Conservation (phyloP, 2,888 invertebrate genomes). For the Tenthredo mesomela region DNA sequence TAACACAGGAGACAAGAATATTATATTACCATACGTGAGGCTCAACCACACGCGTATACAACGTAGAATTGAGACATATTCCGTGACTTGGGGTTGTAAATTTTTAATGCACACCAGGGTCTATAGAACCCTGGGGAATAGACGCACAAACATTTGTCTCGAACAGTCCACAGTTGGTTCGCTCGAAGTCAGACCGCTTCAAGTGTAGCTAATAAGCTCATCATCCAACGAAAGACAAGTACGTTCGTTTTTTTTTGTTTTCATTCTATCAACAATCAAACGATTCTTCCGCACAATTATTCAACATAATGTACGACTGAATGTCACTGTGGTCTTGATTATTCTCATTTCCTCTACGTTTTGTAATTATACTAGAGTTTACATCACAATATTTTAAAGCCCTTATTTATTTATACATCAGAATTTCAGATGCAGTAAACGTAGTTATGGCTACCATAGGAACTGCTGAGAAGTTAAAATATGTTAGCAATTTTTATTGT, state of each 20-base stretch:
- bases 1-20: background rate
- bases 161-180: conserved; percentile 13
- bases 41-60: background rate
- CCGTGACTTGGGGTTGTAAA: conserved; percentile 44
- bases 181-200: background rate
- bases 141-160: background rate
- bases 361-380: background rate
- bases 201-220: background rate
- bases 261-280: background rate
- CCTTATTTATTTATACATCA: background rate
- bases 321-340: background rate
- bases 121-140: conserved; percentile 6
- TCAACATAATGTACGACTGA: background rate
- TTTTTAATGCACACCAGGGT: conserved; percentile 25
- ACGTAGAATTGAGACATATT: background rate
- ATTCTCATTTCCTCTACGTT: background rate
- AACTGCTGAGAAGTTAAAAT: too few relatives aligned
- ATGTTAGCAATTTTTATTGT: background rate
- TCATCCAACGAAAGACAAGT: background rate
- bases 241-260: background rate
- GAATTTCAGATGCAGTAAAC: background rate
- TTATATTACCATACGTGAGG: conserved; percentile 3
- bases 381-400: background rate
- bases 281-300: background rate
- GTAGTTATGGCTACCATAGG: too few relatives aligned